Evolutionary conservation across 1,140 invertebrate genomes (phyloP), one percentile per base, ranked within the genome.

Genomic region (Pemphigus obesinymphae): DNA sequence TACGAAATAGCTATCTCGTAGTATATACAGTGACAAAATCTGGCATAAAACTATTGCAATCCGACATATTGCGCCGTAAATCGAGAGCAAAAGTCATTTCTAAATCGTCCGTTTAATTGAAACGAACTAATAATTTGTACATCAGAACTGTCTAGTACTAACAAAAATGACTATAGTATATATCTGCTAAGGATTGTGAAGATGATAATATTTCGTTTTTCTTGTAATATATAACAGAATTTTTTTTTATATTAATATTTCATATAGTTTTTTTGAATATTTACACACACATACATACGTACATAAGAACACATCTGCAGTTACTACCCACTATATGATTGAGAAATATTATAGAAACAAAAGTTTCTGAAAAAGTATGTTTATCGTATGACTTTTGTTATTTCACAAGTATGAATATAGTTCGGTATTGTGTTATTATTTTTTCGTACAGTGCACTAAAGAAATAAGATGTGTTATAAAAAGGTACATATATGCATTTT

Each of bases 291-390:
- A 34, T 15, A 63, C 29, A 20, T 17, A 17, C 31, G 15, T 23
- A 40, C 63, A 40, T n/a, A n/a, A n/a, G 20, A 2, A 26, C 40
- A 43, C 15, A 15, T 11, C 10, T 20, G 20, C 61, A n/a, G 10
- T n/a, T n/a, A n/a, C n/a, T n/a, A n/a, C n/a, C n/a, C n/a, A 66
- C 61, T n/a, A 20, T 68, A 23, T 68, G 66, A 68, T 40, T 68
- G 66, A 6, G 20, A 68, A 43, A 40, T 68, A 37, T 37, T 68
- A 23, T 68, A 68, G 68, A 72, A 43, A 45, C 40, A 7, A 72
- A 45, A 68, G 34, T 68, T 68, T 68, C 11, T 17, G 23, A 72
- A 72, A 68, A 72, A 72, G 23, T 1, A 45, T 23, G 66, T 43
- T 37, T 40, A 11, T 26, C 23, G 23, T 20, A 72, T 29, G 40